Evolutionary conservation across 2,113 vertebrate species (phyloP), one percentile per base, ranked within the genome.

Genomic region (Regulus satrapa): DNA sequence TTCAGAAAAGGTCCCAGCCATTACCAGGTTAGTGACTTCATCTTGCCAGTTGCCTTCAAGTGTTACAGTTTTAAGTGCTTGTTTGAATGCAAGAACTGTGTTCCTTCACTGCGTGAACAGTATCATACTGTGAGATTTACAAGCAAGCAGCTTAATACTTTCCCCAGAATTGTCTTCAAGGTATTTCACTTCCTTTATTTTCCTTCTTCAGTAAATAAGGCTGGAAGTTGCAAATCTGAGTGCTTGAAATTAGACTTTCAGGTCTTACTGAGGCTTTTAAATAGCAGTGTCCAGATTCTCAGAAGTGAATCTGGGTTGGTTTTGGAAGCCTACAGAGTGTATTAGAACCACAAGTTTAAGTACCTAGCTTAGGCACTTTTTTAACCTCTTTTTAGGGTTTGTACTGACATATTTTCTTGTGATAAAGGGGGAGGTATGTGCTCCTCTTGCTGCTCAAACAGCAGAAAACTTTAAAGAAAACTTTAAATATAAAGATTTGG

Each of bases 121-220:
- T 92, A 86, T 89, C 91, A 95, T 77, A 96, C 93, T 94, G 92
- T 92, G 94, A 96, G 94, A 95, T 96, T 97, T 96, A 95, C 87
- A 92, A 88, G 89, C 75, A 78, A 90, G 85, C 20, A 92, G 85
- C 83, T 94, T 92, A 78, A 96, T 95, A 51, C 74, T 45, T 93
- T 82, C 73, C 52, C 48, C 38, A 41, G 67, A 59, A 86, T 93
- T 93, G 78, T 97, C 90, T 95, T 95, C 67, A 74, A 93, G 94
- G 81, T 89, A 88, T 92, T 88, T 61, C 26, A 46, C 69, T 92
- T 73, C 75, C 79, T 96, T 91, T 96, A 80, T 91, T 89, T 90
- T 88, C 91, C 21, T 90, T 36, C 58, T 77, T 84, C 23, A 81
- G 81, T 88, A 86, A 95, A 92, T 84, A 95, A 88, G 48, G 32